Base-by-base conservation (phyloP, 2,888 invertebrate species). In the Tachystola acroxantha region DNA sequence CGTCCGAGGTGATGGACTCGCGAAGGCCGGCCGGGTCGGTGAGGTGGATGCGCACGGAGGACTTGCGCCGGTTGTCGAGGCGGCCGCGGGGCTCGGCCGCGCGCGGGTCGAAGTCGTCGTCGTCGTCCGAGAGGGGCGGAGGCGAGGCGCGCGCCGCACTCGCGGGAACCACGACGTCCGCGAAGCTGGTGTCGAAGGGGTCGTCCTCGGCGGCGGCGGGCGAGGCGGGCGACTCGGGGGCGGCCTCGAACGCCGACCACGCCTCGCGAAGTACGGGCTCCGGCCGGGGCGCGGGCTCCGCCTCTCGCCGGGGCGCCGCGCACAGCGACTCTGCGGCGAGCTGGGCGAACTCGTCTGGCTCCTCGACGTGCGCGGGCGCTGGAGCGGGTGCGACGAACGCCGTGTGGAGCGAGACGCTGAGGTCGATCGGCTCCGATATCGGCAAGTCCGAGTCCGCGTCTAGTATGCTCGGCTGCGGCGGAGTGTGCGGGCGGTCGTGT, bases 111-210 rank as follows among this genome's bases (percentile, higher is more conserved):
- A 91, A 91, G 48, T 88, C 88, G 54, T 88, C 87, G 69, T 89
- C 88, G 51, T 88, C 86, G 57, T 77, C 81, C 51, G 75, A 53
- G 39, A 76, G 64, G 10, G 60, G 59, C 37, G 71, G 63, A 71
- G 64, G 90, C 57, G 67, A 76, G 48, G 81, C 62, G 53, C 13
- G 54, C 39, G 7, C 54, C 35, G 48, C 39, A 7, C n/a, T n/a
- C n/a, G 54, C 34, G 48, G 92, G 94, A 34, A 94, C 79, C 31
- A 95, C 89, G 54, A 92, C 92, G 37, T 93, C 93, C 0, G 93
- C 95, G 70, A 94, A 94, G 33, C 93, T 91, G 12, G 96, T 96
- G 60, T 96, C 95, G 57, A 96, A 96, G 0, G 96, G 96, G 88
- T 96, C 95, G 55, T 90, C 91, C 57, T 90, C 89, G n/a, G n/a